Base-by-base conservation (phyloP, 1,140 invertebrate species). In the Atopsyche davidsoni region DNA sequence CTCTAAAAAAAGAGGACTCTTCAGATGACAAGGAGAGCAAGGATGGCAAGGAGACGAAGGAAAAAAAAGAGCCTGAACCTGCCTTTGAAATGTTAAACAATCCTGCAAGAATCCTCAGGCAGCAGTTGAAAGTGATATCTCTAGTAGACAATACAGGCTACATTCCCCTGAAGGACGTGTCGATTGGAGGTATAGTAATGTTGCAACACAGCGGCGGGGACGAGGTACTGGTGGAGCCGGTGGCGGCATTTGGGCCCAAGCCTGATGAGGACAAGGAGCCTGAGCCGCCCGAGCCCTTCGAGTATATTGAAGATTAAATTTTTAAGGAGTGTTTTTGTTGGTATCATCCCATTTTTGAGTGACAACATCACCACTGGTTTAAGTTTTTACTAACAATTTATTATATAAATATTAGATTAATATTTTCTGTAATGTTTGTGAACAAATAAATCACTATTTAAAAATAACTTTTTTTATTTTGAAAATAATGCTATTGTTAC, bases 111-210 rank as follows among this genome's bases (percentile, higher is more conserved):
- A 83, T 94, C 2, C 83, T 99, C 75, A 85, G 91, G 44, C 90
- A 93, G 62, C 96, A 98, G 69, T 66, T 97, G 13, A 95, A 95
- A 66, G 86, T 89, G 3, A 74, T 98, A 11, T 78, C 83, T 35
- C 73, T 96, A 45, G 79, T 82, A 7, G 93, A 97, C 28, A 82
- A 80, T 4, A 81, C 81, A 34, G 79, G 83, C 13, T 98, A 93
- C 63, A 75, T 73, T 14, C 85, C 94, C 0, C 70, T 98, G 17
- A 98, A 98, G 66, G 93, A 96, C 62, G 75, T 95, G 7, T 81
- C 82, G 10, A 92, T 93, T 63, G 96, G 96, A 22, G 96, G 96
- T 14, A 97, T 99, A 58, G 86, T 98, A 18, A 93, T 98, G 76
- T 80, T 98, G 55, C 83, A 92, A 62, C 86, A 89, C 63, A 86